Conservation (phyloP, 2,888 invertebrate genomes). For the Rhodophaea formosa region DNA sequence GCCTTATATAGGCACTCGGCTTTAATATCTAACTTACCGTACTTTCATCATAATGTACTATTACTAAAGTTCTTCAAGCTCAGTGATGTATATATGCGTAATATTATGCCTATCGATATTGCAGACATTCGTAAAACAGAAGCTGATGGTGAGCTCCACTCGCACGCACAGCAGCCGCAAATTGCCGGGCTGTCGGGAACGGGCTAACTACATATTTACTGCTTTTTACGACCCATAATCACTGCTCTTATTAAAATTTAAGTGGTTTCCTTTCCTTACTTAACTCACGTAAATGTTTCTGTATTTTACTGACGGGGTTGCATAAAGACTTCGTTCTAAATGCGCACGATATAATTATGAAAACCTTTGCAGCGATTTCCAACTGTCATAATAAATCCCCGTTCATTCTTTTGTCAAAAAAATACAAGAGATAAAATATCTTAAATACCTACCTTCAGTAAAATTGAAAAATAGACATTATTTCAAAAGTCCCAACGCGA, state of each 20-base stretch:
- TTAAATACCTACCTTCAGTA: no score
- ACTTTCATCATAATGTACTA: no score
- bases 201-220: slow-evolving; percentile 74
- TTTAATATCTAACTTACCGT: no score
- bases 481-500: no score
- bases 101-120: neutral
- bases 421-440: no score
- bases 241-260: slow-evolving; percentile 77
- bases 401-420: no score
- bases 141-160: slow-evolving; percentile 13
- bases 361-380: neutral
- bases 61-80: no score
- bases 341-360: neutral
- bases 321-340: slow-evolving; percentile 25
- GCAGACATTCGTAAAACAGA: slow-evolving; percentile 22
- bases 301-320: slow-evolving; percentile 39
- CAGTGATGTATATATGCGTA: neutral
- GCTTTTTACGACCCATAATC: slow-evolving; percentile 75
- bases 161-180: slow-evolving; percentile 37
- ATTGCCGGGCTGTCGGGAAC: slow-evolving; percentile 51
- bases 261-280: slow-evolving; percentile 69
- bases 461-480: no score
- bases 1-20: no score
- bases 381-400: neutral
- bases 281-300: slow-evolving; percentile 52